Base-by-base conservation (phyloP, 2,113 vertebrate genomes). In the Campylorhamphus procurvoides region DNA sequence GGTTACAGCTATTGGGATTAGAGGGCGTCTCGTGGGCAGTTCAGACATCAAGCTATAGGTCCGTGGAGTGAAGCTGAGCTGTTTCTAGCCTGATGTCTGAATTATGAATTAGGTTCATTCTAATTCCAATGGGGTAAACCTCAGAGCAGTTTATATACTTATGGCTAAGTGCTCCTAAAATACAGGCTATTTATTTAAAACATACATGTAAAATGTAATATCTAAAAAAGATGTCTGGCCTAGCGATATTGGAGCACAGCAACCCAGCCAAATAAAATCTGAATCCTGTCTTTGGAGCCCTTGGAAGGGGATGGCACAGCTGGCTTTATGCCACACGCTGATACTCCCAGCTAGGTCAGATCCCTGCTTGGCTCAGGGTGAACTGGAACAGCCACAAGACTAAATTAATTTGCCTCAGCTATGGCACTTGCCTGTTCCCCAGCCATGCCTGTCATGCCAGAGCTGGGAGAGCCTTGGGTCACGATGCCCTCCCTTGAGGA, bases 81-180 rank as follows among this genome's bases (percentile, higher is more conserved):
- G 86, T 87, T 92, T 96, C 84, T 95, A 94, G 94, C 49, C 79
- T 94, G 91, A 87, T 94, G 94, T 94, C 87, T 83, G 93, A 97
- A 96, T 96, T 96, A 94, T 95, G 96, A 96, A 97, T 93, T 91
- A 96, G 49, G 89, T 97, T 97, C 89, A 72, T 93, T 97, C 96
- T 96, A 94, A 96, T 97, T 97, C 96, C 97, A 96, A 91, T 95
- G 94, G 96, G 97, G 96, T 96, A 96, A 97, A 94, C 95, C 91
- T 96, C 90, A 90, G 60, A 93, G 68, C 89, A 93, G 90, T 95
- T 96, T 96, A 82, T 76, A 88, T 80, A 97, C 95, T 98, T 96
- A 97, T 27, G 76, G 86, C 84, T 96, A 98, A 96, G 87, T 95
- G 84, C 93, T 97, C 93, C 97, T 97, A 93, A 97, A 97, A 90